These are phyloP conservation scores for Plodia interpunctella DNA, from an alignment of 1,140 invertebrate genomes.

Conservation along the genomic window DNA sequence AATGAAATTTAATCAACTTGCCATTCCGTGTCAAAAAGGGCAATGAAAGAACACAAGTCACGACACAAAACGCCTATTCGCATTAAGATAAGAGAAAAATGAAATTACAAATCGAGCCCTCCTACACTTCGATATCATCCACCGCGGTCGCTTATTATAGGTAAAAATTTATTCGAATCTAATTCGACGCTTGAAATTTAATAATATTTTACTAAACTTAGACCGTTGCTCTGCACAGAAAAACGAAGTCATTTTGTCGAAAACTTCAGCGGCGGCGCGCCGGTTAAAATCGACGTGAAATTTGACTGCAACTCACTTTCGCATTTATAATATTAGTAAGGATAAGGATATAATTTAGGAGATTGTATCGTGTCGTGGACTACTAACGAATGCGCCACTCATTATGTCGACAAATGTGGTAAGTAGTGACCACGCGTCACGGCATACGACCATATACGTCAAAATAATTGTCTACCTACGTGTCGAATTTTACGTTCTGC, in stretches of 20 bases:
- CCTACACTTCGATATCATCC: constrained; percentile 44
- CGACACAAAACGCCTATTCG: constrained; percentile 27
- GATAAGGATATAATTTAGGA: constrained; percentile 14
- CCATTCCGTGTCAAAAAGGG: constrained; percentile 14
- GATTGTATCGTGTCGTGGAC: constrained; percentile 51
- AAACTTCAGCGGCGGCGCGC: too few species aligned
- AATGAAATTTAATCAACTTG: background rate
- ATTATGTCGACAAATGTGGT: constrained; percentile 46
- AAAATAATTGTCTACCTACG: background rate
- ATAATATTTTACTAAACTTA: too few species aligned
- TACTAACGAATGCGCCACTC: constrained; percentile 58
- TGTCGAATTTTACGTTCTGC: background rate
- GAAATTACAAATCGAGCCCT: constrained; percentile 45
- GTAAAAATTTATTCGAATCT: constrained; percentile 31
- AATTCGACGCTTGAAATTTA: background rate
- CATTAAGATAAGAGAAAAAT: constrained; percentile 53
- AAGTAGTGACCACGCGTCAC: constrained; percentile 34
- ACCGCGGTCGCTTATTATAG: constrained; percentile 25
- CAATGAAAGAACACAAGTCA: constrained; percentile 22
- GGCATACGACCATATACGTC: constrained; percentile 24
- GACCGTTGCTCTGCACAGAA: too few species aligned
- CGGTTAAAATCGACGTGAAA: too few species aligned
- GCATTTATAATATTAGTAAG: too few species aligned
- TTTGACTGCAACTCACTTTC: too few species aligned
- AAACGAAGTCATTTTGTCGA: too few species aligned